Conservation (phyloP, 2,888 invertebrate genomes). For the Aradus depressus region DNA sequence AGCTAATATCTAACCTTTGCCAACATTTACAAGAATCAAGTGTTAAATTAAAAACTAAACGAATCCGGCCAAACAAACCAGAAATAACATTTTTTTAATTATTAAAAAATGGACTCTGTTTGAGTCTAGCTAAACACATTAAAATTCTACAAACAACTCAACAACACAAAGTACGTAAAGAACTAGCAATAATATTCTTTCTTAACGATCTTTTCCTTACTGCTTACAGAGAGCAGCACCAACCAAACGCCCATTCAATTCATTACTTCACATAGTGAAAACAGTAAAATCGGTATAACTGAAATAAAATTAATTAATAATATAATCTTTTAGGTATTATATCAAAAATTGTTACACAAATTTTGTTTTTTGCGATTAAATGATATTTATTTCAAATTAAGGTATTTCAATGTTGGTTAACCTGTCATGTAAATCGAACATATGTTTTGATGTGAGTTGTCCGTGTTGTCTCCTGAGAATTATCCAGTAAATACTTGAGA, state of each 20-base stretch:
- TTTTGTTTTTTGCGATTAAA: too few relatives aligned
- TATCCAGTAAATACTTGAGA: too few relatives aligned
- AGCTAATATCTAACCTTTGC: conserved; percentile 25
- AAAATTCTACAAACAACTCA: conserved; percentile 17
- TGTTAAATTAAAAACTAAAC: too few relatives aligned
- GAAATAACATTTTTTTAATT: background rate
- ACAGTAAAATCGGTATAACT: background rate
- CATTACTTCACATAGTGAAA: background rate
- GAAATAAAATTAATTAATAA: background rate
- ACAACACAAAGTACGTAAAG: conserved; percentile 17
- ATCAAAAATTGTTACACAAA: too few relatives aligned
- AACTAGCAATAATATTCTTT: conserved; percentile 14
- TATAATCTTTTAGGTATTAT: too few relatives aligned
- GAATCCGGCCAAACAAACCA: background rate
- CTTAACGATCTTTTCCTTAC: conserved; percentile 16
- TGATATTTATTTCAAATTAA: too few relatives aligned
- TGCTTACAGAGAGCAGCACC: conserved; percentile 13
- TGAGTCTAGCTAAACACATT: too few relatives aligned
- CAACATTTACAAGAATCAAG: conserved; percentile 22
- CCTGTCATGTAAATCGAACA: too few relatives aligned
- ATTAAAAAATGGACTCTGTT: too few relatives aligned
- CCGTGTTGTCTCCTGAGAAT: too few relatives aligned
- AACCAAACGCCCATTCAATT: background rate
- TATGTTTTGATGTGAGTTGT: too few relatives aligned
- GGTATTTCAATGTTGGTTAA: too few relatives aligned